Evolutionary conservation across 1,140 invertebrate genomes (phyloP), one percentile per base, ranked within the genome.

Genomic region (Spodoptera frugiperda): DNA sequence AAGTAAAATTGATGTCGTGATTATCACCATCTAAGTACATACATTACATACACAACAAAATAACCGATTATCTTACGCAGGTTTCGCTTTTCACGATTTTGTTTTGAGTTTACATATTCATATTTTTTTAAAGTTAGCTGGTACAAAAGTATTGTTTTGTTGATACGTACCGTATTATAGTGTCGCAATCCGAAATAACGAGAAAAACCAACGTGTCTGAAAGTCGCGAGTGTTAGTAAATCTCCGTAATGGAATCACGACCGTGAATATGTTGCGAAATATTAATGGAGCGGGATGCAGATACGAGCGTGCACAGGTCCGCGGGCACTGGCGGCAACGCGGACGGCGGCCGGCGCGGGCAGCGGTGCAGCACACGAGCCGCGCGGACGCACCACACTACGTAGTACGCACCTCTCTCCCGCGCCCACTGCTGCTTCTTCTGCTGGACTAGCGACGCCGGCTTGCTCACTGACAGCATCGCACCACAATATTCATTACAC

Each of bases 391-490:
- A 15, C 49, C 57, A 57, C 70, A 73, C 55, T 73, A 73, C 53
- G 68, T 39, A 77, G 54, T 88, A 90, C 89, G 81, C 94, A 97
- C 97, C 96, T 95, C 95, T 95, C 94, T 97, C 97, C 87, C 94
- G 95, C 70, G 96, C 96, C 97, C 97, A 97, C 94, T 97, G 97
- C 77, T 96, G 93, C 89, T 95, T 96, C 89, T 97, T 97, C 89
- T 96, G 95, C 90, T 97, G 96, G 77, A 97, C 90, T 79, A 97
- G 91, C 57, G 96, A 96, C 55, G 95, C 92, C 78, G 90, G 83
- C 91, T 94, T 89, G 91, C 91, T 89, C 84, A 93, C 90, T 74
- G 91, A 89, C 90, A 93, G 87, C 92, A 93, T 93, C 87, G 91
- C 91, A 90, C 89, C 57, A 67, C 82, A 85, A 82, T 86, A 87